Conservation (phyloP, 2,888 invertebrate genomes). For the Microplitis manilae region DNA sequence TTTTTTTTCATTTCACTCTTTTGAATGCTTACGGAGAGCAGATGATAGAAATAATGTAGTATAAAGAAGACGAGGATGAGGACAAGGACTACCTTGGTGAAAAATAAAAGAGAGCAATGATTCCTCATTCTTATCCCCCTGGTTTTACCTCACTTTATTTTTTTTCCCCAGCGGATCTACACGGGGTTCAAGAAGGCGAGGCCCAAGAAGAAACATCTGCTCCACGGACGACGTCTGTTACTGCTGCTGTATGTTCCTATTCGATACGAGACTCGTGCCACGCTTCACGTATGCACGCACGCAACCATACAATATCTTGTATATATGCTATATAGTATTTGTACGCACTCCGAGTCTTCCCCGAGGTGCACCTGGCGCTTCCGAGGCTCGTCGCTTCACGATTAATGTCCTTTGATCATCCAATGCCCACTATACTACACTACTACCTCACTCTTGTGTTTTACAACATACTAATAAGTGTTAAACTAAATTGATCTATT, state of each 20-base stretch:
- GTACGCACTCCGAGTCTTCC: conserved; percentile 19
- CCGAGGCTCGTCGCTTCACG: neutral
- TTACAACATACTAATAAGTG: neutral
- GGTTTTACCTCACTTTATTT: conserved; percentile 15
- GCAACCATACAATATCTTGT: conserved; percentile 20
- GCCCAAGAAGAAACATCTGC: conserved; percentile 52
- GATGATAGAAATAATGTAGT: conserved; percentile 41
- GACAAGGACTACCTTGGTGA: conserved; percentile 18
- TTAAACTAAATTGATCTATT: neutral
- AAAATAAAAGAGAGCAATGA: conserved; percentile 3
- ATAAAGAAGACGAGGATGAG: conserved; percentile 28
- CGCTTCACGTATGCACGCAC: conserved; percentile 29
- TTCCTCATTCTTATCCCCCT: neutral
- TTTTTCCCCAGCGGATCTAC: neutral
- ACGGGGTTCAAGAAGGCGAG: neutral
- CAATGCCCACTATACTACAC: conserved; percentile 7
- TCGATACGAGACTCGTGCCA: conserved; percentile 48
- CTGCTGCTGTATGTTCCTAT: conserved; percentile 24
- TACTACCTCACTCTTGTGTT: neutral
- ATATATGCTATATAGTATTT: neutral
- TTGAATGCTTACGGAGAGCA: conserved; percentile 37
- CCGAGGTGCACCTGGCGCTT: conserved; percentile 36
- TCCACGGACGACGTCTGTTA: conserved; percentile 36
- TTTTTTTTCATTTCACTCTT: conserved; percentile 4
- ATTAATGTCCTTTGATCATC: conserved; percentile 1